These are phyloP conservation scores for Drosophila miranda DNA, from an alignment of 1,140 invertebrate genomes.

Conservation along the genomic window DNA sequence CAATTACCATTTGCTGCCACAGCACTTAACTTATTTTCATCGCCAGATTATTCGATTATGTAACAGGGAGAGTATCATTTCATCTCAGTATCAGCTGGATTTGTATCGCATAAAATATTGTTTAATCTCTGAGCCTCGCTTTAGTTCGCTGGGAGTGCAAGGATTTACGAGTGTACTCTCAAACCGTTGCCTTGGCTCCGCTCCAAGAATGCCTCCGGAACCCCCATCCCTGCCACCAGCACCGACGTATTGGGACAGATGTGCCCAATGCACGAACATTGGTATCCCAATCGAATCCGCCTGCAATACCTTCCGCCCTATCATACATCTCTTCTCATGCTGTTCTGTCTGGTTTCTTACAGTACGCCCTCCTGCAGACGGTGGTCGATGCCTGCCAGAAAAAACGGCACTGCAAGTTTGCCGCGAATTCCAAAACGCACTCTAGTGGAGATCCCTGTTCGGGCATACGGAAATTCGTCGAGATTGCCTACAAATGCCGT, in stretches of 20 bases:
- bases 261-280: constrained; percentile 33
- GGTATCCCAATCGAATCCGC: constrained; percentile 12
- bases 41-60: constrained; percentile 12
- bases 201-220: constrained; percentile 31
- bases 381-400: constrained; percentile 95
- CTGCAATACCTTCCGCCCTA: constrained; percentile 11
- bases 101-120: constrained; percentile 51
- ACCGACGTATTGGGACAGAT: constrained; percentile 26
- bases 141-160: constrained; percentile 20
- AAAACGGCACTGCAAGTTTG: constrained; percentile 92
- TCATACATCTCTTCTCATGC: constrained; percentile 9
- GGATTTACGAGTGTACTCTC: constrained; percentile 44
- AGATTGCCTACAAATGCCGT: constrained; percentile 96
- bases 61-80: constrained; percentile 5
- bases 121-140: constrained; percentile 45
- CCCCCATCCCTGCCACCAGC: constrained; percentile 14
- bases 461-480: constrained; percentile 92
- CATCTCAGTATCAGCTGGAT: constrained; percentile 28
- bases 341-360: constrained; percentile 55
- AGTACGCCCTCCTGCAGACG: constrained; percentile 95
- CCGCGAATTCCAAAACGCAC: constrained; percentile 90
- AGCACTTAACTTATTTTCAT: constrained; percentile 1
- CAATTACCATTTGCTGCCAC: constrained; percentile 4
- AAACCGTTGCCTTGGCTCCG: constrained; percentile 25
- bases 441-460: constrained; percentile 92